These are phyloP conservation scores for Cranoglanis bouderius DNA, from an alignment of 2,113 vertebrate genomes.

Conservation along the genomic window DNA sequence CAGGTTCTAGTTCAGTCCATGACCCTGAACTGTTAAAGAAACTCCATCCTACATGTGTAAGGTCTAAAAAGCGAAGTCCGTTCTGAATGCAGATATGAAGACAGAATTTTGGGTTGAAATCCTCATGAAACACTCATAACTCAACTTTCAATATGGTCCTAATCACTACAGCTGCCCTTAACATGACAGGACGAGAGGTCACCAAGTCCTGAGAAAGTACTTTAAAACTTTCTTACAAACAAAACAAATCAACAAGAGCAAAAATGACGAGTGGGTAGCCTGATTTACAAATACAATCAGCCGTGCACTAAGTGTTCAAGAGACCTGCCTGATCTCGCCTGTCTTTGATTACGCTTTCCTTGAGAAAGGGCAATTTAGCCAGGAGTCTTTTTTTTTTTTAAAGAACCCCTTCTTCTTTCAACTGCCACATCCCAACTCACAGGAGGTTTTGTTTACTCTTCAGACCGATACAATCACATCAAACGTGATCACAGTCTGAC, in stretches of 20 bases:
- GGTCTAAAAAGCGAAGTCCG: background rate
- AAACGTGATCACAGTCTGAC: constrained; percentile 3
- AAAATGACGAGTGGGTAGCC: constrained; percentile 1
- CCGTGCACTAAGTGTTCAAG: background rate
- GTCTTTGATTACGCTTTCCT: constrained; percentile 33
- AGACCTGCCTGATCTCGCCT: background rate
- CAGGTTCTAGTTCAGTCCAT: constrained; percentile 18
- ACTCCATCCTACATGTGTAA: background rate
- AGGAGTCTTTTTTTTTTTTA: background rate
- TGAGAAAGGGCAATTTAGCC: constrained; percentile 2
- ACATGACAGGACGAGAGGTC: background rate
- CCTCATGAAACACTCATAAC: background rate
- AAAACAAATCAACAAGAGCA: constrained; percentile 33
- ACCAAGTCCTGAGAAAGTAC: background rate
- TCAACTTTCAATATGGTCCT: background rate
- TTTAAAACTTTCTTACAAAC: background rate
- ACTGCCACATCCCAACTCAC: background rate
- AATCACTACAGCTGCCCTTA: background rate
- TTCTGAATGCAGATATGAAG: background rate
- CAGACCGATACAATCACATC: constrained; percentile 35
- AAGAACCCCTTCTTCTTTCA: background rate
- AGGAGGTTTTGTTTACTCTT: constrained; percentile 38
- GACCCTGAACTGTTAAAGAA: background rate
- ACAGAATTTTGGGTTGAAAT: background rate
- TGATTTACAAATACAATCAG: constrained; percentile 43